phyloP scores from a whole-genome alignment of 2,113 vertebrate genomes.

The Pollimyrus isidori region DNA sequence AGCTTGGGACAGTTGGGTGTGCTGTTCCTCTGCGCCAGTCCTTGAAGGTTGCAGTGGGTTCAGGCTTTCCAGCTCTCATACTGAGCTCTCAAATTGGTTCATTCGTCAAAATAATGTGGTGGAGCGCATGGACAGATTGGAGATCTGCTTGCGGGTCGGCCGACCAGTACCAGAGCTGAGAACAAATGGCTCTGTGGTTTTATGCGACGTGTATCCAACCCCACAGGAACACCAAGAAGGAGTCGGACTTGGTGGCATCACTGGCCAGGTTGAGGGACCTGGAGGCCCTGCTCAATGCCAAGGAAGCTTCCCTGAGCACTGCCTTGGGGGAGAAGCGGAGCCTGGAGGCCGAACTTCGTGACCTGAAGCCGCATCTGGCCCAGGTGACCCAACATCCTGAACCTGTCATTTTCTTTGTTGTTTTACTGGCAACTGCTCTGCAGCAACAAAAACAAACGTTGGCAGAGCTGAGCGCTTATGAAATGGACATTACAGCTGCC shows the following conservation, averaged over 20 bases:
- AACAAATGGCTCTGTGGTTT: not conserved
- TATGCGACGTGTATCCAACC: not conserved
- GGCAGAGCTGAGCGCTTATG: not conserved
- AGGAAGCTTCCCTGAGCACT: slow-evolving; percentile 74
- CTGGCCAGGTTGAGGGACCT: slow-evolving; percentile 78
- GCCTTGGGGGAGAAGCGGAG: slow-evolving; percentile 81
- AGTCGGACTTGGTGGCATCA: slow-evolving; percentile 67
- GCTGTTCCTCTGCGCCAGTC: not conserved
- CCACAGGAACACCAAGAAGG: slow-evolving; percentile 80
- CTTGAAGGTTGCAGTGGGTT: not conserved
- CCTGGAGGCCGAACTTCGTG: slow-evolving; percentile 71
- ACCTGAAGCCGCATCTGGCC: slow-evolving; percentile 70
- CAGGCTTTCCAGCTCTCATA: not conserved
- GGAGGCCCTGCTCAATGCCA: slow-evolving; percentile 83
- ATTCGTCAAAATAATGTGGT: not conserved
- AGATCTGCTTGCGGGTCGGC: not conserved
- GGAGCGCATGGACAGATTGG: not conserved
- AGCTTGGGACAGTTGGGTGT: not conserved
- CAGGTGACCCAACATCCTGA: slow-evolving; percentile 61
- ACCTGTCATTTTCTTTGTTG: not conserved
- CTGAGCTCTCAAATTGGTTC: not conserved
- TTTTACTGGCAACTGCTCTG: not conserved
- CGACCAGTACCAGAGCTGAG: not conserved
- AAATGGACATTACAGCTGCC: not conserved
- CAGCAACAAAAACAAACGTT: too few species aligned